phyloP scores from a whole-genome alignment of 2,113 vertebrate genomes.

The Zosterops pallidus region DNA sequence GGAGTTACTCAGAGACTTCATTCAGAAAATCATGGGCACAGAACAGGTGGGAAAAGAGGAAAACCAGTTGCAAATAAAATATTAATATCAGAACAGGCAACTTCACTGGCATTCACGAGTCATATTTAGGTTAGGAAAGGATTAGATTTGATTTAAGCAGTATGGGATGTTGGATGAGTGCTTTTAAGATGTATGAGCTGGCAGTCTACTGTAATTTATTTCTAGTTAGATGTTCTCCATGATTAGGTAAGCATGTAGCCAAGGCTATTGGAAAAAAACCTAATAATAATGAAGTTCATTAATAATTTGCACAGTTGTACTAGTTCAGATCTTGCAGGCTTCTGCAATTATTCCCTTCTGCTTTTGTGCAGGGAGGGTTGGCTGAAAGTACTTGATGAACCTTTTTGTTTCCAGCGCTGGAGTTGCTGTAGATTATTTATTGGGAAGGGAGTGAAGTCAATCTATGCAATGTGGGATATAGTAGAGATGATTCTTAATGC shows the following conservation, averaged over 20 bases:
- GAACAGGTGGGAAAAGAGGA: neutral
- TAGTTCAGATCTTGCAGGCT: neutral
- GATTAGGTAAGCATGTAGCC: neutral
- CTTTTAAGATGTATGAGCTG: neutral
- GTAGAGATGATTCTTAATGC: neutral
- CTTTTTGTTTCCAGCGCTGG: neutral
- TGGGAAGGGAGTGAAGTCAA: neutral
- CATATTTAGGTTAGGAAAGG: neutral
- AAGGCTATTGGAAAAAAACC: neutral
- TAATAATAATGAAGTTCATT: neutral
- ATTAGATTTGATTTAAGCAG: neutral
- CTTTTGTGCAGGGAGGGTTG: neutral
- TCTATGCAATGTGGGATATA: neutral
- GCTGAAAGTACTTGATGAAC: neutral
- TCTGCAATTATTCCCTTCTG: neutral
- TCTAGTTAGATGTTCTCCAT: neutral
- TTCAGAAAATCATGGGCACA: neutral
- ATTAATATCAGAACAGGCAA: neutral
- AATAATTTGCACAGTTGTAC: neutral
- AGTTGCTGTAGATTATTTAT: neutral
- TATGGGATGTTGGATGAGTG: neutral
- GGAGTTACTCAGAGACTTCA: neutral
- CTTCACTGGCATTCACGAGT: neutral
- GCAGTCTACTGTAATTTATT: neutral
- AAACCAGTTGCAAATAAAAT: neutral